phyloP scores from a whole-genome alignment of 2,888 invertebrate species.

The Limnephilus lunatus region DNA sequence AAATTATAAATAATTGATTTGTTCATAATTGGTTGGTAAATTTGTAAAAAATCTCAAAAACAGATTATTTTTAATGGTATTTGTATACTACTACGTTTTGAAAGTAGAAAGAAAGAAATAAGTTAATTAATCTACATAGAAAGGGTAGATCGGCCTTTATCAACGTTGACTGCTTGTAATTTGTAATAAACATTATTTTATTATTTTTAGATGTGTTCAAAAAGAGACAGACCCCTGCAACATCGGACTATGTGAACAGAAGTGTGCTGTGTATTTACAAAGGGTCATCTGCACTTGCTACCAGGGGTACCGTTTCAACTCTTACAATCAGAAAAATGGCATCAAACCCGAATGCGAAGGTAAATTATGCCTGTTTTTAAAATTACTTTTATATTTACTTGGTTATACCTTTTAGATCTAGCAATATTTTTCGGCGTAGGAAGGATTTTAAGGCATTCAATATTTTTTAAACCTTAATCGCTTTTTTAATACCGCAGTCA shows the following conservation, averaged over 20 bases:
- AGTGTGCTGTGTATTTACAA: conserved; percentile 80
- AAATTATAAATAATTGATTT: too few species aligned
- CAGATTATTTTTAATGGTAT: too few species aligned
- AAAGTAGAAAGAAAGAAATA: too few species aligned
- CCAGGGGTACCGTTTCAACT: conserved; percentile 79
- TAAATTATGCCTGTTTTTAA: conserved; percentile 66
- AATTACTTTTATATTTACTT: background rate
- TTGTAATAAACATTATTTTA: background rate
- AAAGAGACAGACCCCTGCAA: conserved; percentile 81
- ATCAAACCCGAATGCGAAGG: conserved; percentile 81
- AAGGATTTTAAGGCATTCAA: too few species aligned
- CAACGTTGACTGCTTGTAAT: too few species aligned
- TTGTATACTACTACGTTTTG: too few species aligned
- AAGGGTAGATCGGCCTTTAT: too few species aligned
- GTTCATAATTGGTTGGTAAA: too few species aligned
- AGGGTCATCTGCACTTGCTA: conserved; percentile 82
- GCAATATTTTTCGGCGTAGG: background rate
- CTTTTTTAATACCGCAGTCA: too few species aligned
- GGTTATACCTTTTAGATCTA: background rate
- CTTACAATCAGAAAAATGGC: conserved; percentile 78
- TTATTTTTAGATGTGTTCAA: conserved; percentile 77
- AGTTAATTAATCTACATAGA: too few species aligned
- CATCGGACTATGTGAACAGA: conserved; percentile 81
- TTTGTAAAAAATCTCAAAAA: too few species aligned
- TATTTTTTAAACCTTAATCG: too few species aligned